phyloP scores from a whole-genome alignment of 2,888 invertebrate species.

The Cheilosia grossa region DNA sequence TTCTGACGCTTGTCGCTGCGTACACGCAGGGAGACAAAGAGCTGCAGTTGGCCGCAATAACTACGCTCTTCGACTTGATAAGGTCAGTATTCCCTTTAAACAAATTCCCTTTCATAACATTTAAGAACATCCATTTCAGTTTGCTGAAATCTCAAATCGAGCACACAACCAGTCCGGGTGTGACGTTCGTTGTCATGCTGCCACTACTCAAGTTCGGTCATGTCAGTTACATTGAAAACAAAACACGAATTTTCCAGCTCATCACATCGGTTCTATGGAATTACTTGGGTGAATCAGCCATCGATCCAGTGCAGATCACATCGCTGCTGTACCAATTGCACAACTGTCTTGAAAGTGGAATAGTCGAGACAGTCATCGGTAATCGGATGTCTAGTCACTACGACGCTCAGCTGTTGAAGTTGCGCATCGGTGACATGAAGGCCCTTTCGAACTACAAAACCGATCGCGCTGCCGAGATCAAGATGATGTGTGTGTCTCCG shows the following conservation, averaged over 20 bases:
- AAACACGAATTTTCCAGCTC: conserved; percentile 87
- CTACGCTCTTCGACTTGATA: conserved; percentile 89
- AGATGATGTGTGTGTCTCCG: conserved; percentile 80
- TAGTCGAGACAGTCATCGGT: conserved; percentile 90
- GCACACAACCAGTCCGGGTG: conserved; percentile 83
- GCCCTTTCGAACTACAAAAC: conserved; percentile 79
- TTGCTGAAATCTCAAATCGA: conserved; percentile 83
- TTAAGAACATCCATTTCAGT: conserved; percentile 72
- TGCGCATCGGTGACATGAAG: conserved; percentile 68
- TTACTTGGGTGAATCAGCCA: conserved; percentile 84
- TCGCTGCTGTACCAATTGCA: conserved; percentile 91
- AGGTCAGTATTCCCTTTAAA: conserved; percentile 79
- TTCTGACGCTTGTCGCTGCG: conserved; percentile 88
- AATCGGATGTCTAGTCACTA: conserved; percentile 80
- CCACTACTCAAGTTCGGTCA: conserved; percentile 88
- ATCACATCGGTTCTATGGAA: conserved; percentile 89
- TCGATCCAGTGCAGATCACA: conserved; percentile 83
- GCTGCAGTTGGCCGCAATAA: conserved; percentile 87
- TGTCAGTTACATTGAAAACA: conserved; percentile 87
- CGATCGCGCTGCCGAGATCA: conserved; percentile 81
- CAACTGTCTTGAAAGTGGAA: conserved; percentile 86
- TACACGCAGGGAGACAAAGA: conserved; percentile 86
- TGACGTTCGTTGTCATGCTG: conserved; percentile 88
- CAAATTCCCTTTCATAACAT: background rate
- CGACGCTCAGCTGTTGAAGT: conserved; percentile 78